Conservation (phyloP, 2,888 invertebrate genomes). For the Agrilus mali region DNA sequence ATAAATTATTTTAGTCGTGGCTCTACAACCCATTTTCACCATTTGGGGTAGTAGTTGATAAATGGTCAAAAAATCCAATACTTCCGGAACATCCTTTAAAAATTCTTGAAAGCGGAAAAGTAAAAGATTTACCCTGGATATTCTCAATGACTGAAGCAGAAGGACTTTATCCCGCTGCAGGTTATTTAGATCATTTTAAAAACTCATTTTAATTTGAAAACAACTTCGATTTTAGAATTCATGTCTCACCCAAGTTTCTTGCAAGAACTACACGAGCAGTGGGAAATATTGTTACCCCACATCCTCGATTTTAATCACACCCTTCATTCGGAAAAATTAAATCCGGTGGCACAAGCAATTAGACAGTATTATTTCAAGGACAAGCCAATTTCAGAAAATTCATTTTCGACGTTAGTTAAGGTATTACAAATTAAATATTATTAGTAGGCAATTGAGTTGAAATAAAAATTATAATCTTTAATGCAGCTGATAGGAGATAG, state of each 20-base stretch:
- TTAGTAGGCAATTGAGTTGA: too few species aligned
- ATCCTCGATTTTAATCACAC: slow-evolving; percentile 52
- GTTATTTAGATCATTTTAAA: slow-evolving; percentile 29
- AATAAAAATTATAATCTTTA: too few species aligned
- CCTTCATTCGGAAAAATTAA: slow-evolving; percentile 34
- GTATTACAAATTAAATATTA: slow-evolving; percentile 4
- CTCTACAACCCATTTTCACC: slow-evolving; percentile 52
- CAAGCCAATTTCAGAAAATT: slow-evolving; percentile 32
- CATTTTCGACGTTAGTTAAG: slow-evolving; percentile 13
- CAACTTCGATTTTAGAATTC: slow-evolving; percentile 26
- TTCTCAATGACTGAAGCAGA: slow-evolving; percentile 52
- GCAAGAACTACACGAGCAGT: slow-evolving; percentile 40
- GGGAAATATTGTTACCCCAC: slow-evolving; percentile 46
- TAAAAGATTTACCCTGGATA: slow-evolving; percentile 52
- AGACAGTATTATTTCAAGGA: slow-evolving; percentile 42
- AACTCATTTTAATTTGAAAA: slow-evolving; percentile 9
- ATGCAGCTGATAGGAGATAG: slow-evolving; percentile 47
- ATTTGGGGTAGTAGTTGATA: slow-evolving; percentile 55
- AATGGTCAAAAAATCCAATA: slow-evolving; percentile 33
- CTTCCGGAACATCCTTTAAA: slow-evolving; percentile 47
- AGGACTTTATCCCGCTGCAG: slow-evolving; percentile 54
- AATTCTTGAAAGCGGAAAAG: slow-evolving; percentile 42
- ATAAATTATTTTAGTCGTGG: slow-evolving; percentile 28
- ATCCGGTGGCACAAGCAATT: slow-evolving; percentile 38
- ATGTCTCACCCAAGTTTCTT: slow-evolving; percentile 7